These are phyloP conservation scores for Cydia fagiglandana DNA, from an alignment of 1,140 invertebrate species.

Conservation along the genomic window DNA sequence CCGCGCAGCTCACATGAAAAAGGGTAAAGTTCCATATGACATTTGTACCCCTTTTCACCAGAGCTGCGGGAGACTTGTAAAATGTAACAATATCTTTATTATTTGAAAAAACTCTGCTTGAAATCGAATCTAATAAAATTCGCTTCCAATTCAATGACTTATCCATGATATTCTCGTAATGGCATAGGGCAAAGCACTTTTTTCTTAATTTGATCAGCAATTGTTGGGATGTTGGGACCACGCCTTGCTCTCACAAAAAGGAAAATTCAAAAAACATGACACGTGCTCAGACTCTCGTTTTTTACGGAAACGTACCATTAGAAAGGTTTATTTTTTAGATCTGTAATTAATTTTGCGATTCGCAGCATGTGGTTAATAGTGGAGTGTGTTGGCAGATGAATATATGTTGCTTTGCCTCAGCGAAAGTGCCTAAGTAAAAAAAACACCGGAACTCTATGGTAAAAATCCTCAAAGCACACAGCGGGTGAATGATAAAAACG, in stretches of 20 bases:
- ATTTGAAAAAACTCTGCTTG: conserved; percentile 23
- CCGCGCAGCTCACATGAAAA: too few species aligned
- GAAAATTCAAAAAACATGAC: conserved; percentile 57
- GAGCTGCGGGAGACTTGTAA: too few species aligned
- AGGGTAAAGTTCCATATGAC: too few species aligned
- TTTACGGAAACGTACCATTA: conserved; percentile 61
- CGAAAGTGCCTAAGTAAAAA: conserved; percentile 16
- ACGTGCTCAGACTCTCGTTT: conserved; percentile 73
- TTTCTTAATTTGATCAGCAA: conserved; percentile 73
- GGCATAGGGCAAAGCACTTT: conserved; percentile 43
- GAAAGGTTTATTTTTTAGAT: conserved; percentile 51
- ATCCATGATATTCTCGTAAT: conserved; percentile 40
- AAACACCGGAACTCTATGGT: not conserved
- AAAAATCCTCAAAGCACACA: not conserved
- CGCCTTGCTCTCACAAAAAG: conserved; percentile 49
- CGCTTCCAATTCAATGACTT: conserved; percentile 31
- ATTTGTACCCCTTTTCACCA: too few species aligned
- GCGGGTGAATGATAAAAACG: not conserved
- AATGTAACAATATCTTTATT: not conserved
- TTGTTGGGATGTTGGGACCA: conserved; percentile 66
- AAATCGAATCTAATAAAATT: conserved; percentile 36
- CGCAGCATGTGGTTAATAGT: conserved; percentile 62
- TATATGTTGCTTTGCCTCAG: conserved; percentile 32
- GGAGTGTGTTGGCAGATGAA: conserved; percentile 39
- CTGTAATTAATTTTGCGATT: conserved; percentile 59